A percentile compares a stretch with the other conserved stretches of the same genome.
Conservation (phyloP, 2,888 invertebrate species). For the Urechis unicinctus region DNA sequence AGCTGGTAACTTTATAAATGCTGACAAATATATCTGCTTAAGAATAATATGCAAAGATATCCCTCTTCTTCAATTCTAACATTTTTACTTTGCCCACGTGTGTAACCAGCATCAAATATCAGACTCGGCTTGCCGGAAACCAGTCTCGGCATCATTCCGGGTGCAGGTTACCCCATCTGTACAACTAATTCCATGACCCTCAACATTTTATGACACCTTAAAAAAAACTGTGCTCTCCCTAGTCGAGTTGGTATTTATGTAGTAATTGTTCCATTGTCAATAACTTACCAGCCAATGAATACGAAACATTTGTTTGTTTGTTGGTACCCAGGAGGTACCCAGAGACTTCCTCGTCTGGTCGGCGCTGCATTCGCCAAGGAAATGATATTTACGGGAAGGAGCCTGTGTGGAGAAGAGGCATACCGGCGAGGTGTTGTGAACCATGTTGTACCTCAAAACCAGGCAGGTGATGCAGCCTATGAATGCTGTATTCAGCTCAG, state of each 20-base stretch:
- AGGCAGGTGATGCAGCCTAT: neutral
- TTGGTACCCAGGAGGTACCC: constrained; percentile 70
- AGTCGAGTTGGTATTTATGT: too few relatives aligned
- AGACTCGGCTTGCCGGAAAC: too few relatives aligned
- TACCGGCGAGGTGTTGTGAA: neutral
- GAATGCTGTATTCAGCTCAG: neutral
- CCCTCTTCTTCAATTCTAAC: neutral
- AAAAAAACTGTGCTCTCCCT: too few relatives aligned
- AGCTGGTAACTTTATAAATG: constrained; percentile 51
- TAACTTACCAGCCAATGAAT: too few relatives aligned
- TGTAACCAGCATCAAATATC: too few relatives aligned
- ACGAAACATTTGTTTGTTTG: neutral
- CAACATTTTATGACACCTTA: too few relatives aligned
- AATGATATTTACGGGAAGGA: constrained; percentile 37
- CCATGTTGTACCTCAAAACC: neutral
- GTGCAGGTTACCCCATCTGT: too few relatives aligned
- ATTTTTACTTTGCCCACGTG: too few relatives aligned
- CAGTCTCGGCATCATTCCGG: too few relatives aligned
- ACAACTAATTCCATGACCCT: too few relatives aligned
- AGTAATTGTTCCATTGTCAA: too few relatives aligned
- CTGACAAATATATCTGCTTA: constrained; percentile 1
- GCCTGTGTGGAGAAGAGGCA: neutral
- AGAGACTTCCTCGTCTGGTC: constrained; percentile 77
- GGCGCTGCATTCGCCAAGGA: constrained; percentile 85
- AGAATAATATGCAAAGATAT: neutral